A percentile compares a stretch with the other conserved stretches of the same genome.
Conservation (phyloP, 1,140 invertebrate genomes). For the Heterodera schachtii region DNA sequence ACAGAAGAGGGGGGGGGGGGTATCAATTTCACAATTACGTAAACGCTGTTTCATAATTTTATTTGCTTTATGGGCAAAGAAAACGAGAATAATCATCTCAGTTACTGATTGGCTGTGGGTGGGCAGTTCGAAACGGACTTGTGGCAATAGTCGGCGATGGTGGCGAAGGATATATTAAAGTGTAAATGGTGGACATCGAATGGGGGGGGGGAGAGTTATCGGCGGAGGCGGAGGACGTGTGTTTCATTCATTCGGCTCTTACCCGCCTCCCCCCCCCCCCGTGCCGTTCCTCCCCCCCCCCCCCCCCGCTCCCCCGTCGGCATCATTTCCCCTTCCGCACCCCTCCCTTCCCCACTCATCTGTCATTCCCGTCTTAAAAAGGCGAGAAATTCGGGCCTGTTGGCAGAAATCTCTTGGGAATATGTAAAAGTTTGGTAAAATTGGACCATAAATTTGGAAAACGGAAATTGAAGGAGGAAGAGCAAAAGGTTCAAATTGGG, state of each 20-base stretch:
- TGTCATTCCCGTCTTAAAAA: neutral
- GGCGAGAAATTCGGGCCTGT: neutral
- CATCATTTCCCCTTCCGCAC: neutral
- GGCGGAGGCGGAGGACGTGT: too few species aligned
- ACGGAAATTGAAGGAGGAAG: too few species aligned
- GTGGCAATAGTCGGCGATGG: neutral
- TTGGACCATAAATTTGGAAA: neutral
- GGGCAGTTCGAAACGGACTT: neutral
- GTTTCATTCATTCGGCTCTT: too few species aligned
- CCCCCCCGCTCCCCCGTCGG: too few species aligned
- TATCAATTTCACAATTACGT: neutral
- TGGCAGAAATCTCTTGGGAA: neutral
- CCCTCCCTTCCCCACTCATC: too few species aligned
- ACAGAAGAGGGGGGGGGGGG: too few species aligned
- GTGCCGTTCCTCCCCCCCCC: too few species aligned
- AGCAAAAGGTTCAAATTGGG: slow-evolving; percentile 1
- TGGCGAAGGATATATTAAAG: too few species aligned
- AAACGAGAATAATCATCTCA: neutral
- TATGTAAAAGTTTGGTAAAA: slow-evolving; percentile 5
- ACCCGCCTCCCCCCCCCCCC: neutral
- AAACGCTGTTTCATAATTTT: too few species aligned
- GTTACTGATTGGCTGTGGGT: too few species aligned
- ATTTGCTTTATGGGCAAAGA: neutral
- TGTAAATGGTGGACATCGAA: too few species aligned
- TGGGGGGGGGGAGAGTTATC: too few species aligned